Conservation (phyloP, 2,888 invertebrate genomes). For the Plebejus argus region DNA sequence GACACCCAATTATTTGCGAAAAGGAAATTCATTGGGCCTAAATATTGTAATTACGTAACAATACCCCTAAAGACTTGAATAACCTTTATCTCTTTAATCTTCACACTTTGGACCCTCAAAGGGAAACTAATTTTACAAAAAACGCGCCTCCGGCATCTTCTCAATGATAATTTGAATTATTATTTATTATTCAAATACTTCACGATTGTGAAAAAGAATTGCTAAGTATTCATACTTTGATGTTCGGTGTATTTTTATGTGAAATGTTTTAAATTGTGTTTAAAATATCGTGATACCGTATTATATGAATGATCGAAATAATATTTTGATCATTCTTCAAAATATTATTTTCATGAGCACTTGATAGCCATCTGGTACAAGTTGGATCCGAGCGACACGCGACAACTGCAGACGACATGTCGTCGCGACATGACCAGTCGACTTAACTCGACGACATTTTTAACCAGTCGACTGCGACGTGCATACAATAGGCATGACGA, state of each 20-base stretch:
- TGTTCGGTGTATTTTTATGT: neutral
- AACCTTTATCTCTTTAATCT: constrained; percentile 31
- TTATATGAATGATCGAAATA: neutral
- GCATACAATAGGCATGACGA: too few relatives aligned
- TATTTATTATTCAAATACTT: constrained; percentile 26
- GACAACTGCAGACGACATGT: too few relatives aligned
- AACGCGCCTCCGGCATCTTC: neutral
- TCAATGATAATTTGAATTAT: constrained; percentile 12
- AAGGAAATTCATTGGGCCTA: neutral
- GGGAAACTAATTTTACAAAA: constrained; percentile 33
- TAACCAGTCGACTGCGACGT: too few relatives aligned
- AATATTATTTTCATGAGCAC: neutral
- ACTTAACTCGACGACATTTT: too few relatives aligned
- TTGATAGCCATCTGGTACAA: too few relatives aligned
- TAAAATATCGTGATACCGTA: neutral
- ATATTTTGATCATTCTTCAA: too few relatives aligned
- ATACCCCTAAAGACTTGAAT: neutral
- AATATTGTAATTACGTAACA: constrained; percentile 18
- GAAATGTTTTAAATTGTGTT: neutral
- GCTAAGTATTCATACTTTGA: constrained; percentile 16
- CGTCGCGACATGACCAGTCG: too few relatives aligned
- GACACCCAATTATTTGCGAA: neutral
- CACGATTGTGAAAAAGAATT: constrained; percentile 19
- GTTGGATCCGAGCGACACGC: too few relatives aligned
- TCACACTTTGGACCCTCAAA: constrained; percentile 30